phyloP scores from a whole-genome alignment of 1,140 invertebrate species.

The Scaptomyza graminum region DNA sequence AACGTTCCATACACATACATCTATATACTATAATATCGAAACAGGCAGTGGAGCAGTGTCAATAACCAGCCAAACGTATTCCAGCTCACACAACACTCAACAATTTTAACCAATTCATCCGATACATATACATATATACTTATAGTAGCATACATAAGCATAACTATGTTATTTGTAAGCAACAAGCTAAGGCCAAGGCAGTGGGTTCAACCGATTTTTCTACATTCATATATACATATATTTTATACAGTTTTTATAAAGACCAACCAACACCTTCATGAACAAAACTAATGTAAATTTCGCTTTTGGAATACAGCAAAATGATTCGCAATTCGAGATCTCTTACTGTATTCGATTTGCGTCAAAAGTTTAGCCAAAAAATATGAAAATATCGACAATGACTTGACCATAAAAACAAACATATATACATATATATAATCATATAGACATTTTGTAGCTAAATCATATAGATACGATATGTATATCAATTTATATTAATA shows the following conservation, averaged over 20 bases:
- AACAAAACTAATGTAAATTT: constrained; percentile 10
- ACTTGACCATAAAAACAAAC: constrained; percentile 29
- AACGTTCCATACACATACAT: constrained; percentile 57
- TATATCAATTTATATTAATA: constrained; percentile 45
- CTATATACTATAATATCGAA: constrained; percentile 17
- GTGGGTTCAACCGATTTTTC: constrained; percentile 57
- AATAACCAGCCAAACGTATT: constrained; percentile 67
- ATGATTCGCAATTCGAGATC: constrained; percentile 2
- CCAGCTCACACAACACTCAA: constrained; percentile 52
- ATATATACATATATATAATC: constrained; percentile 45
- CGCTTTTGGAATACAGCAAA: constrained; percentile 3
- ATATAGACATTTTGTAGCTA: constrained; percentile 71
- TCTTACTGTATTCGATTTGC: constrained; percentile 10
- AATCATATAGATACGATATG: constrained; percentile 52
- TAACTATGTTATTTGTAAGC: constrained; percentile 52
- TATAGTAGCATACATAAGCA: constrained; percentile 28
- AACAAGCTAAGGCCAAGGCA: constrained; percentile 50
- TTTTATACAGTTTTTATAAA: constrained; percentile 50
- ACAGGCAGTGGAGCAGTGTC: constrained; percentile 36
- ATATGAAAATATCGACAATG: constrained; percentile 39
- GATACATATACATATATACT: constrained; percentile 18
- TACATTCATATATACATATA: constrained; percentile 28
- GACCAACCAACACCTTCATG: background rate
- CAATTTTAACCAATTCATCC: constrained; percentile 18
- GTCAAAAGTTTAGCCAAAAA: constrained; percentile 20